Percentiles rank a stretch among this genome's conserved stretches.
Evolutionary conservation across 2,888 invertebrate genomes (phyloP).

Genomic region (Drosophila pseudotalamancana): DNA sequence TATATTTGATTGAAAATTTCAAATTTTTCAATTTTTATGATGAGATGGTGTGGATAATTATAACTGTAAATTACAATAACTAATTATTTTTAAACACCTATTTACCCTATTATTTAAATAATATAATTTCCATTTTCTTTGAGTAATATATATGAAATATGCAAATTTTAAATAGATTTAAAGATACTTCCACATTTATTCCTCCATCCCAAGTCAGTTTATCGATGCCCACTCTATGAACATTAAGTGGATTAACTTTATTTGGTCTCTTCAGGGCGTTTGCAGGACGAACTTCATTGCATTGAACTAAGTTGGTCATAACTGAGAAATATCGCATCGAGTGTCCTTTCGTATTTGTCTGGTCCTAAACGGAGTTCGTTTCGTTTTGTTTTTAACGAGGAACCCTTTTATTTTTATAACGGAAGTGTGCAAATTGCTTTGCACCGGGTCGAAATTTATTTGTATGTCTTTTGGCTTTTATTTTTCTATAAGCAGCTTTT

Average conservation of each 20-base stretch:
- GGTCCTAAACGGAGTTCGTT: conserved; percentile 34
- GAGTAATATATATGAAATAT: no score
- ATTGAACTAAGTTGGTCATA: conserved; percentile 65
- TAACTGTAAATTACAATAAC: no score
- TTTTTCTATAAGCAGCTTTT: conserved; percentile 76
- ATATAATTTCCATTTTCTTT: no score
- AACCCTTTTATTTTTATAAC: conserved; percentile 77
- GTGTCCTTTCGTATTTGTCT: conserved; percentile 13
- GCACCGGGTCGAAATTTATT: conserved; percentile 76
- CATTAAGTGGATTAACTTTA: background rate
- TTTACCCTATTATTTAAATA: no score
- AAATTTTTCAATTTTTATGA: no score
- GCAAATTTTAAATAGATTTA: no score
- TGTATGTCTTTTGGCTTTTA: conserved; percentile 63
- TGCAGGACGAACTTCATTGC: conserved; percentile 48
- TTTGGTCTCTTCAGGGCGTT: background rate
- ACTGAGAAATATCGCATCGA: conserved; percentile 55
- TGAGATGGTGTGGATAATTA: no score
- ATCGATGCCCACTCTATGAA: no score
- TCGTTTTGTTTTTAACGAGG: conserved; percentile 75
- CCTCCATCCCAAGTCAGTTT: no score
- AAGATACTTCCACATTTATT: no score
- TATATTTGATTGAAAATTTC: no score
- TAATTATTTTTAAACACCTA: no score
- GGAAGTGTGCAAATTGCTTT: conserved; percentile 78